Base-by-base conservation (phyloP, 2,888 invertebrate genomes). In the Rhaphigaster nebulosa region DNA sequence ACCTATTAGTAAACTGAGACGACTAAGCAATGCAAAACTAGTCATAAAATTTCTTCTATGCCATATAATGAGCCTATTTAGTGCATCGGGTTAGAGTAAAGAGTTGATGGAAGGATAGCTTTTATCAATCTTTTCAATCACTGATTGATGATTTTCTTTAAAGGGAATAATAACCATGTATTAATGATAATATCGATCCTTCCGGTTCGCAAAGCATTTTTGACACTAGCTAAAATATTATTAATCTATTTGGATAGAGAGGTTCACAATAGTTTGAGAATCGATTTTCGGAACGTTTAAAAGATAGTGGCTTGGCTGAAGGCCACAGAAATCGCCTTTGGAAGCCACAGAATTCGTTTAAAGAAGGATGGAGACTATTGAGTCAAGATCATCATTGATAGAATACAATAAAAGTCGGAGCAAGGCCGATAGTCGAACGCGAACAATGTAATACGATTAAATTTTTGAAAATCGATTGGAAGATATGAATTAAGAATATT, bases 291-390 rank as follows among this genome's bases (percentile, higher is more conserved):
- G 20, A 23, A 23, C 15, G 38, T 76, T 76, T 10, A 76, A 76
- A 76, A 76, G 70, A 76, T 38, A 34, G 34, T 34, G 70, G 70
- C 38, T 76, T 23, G 13, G 26, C 38, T 76, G 38, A 76, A 76
- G 70, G 70, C 20, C 23, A 76, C 20, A 8, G 70, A 10, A 23
- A 76, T 76, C 70, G 34, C 15, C 70, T 76, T 76, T 20, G 34
- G 38, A 76, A 76, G 70, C 70, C 70, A 38, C 70, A 76, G 70
- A 76, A 76, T 76, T 76, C 70, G 70, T 76, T 76, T 76, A 76
- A 76, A 76, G 38, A 38, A 38, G 38, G 20, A 20, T 76, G 4
- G 38, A 76, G 70, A 20, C 38, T 23, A 38, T 8, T 20, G 70
- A 76, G 38, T 6, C 34, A 76, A 76, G 70, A 76, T 76, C 70